Base-by-base conservation (phyloP, 2,797 vertebrate species). In the Odontamblyopus rebecca region DNA sequence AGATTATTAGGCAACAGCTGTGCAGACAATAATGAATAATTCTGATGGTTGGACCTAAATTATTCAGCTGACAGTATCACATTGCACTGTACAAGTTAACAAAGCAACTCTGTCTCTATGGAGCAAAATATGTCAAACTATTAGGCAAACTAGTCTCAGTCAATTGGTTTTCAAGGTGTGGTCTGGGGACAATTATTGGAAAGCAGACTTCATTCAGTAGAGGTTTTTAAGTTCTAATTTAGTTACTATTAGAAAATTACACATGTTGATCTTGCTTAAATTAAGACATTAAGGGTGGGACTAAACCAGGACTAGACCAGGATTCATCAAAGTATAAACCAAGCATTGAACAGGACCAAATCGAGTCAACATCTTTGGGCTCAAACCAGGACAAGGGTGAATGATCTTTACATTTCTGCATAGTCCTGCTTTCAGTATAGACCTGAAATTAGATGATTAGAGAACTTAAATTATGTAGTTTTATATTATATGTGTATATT, bases 51-150 rank as follows among this genome's bases (percentile, higher is more conserved):
- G 50, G 53, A 57, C 3, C 19, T 86, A 74, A 87, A 89, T 88
- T 80, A 91, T 87, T 79, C 5, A 82, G 68, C 75, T 68, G 60
- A 73, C 50, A 60, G 74, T 56, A 67, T 90, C 80, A 76, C 74
- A 79, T 88, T 84, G 85, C 88, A 63, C 57, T 67, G 41, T 38
- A 38, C 35, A 35, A 5, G 60, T 59, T 72, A 68, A 72, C 62
- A 71, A 73, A 35, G 35, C 69, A 75, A 23, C 68, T 53, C 48
- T 19, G 44, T 67, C 44, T 26, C 5, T 11, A 7, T 50, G 44
- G 18, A 50, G 63, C 6, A 65, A 50, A 16, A 29, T 16, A 41
- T 38, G 18, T 35, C n/a, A 26, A 44, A n/a, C 5, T 64, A 19
- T 35, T 48, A 27, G 62, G 13, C 57, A 59, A 27, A 59, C 7